phyloP scores from a whole-genome alignment of 2,888 invertebrate genomes.

The Diarsia rubi region DNA sequence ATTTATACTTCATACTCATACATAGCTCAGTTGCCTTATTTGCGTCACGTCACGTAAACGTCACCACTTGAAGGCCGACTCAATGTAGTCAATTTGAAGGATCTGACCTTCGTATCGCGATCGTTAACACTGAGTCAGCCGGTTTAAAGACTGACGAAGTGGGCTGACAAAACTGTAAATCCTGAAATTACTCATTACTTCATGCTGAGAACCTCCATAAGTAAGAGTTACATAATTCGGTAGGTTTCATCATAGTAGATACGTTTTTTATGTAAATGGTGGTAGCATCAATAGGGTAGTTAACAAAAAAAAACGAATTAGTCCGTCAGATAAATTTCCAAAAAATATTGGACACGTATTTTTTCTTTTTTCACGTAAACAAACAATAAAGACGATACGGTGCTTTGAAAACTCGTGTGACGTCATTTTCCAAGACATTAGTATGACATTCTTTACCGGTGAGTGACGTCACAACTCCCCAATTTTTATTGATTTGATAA shows the following conservation, averaged over 20 bases:
- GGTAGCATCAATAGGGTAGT: slow-evolving; percentile 9
- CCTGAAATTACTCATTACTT: not conserved
- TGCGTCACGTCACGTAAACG: not conserved
- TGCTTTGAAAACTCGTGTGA: too few relatives aligned
- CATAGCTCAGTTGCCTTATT: not conserved
- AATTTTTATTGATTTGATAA: too few relatives aligned
- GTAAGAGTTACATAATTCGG: slow-evolving; percentile 2
- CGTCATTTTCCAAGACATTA: too few relatives aligned
- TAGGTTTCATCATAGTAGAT: not conserved
- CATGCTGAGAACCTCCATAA: not conserved
- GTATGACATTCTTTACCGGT: too few relatives aligned
- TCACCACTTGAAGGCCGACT: not conserved
- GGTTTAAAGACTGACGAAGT: not conserved
- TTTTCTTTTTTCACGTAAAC: too few relatives aligned
- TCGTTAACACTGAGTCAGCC: not conserved
- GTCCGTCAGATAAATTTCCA: too few relatives aligned
- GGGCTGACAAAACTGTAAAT: not conserved
- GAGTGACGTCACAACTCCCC: too few relatives aligned
- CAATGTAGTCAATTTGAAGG: not conserved
- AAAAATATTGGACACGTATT: too few relatives aligned
- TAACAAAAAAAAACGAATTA: too few relatives aligned
- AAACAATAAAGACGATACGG: too few relatives aligned
- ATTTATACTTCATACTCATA: too few relatives aligned
- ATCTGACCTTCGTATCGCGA: not conserved
- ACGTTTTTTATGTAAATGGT: not conserved